Base-by-base conservation (phyloP, 2,113 vertebrate species). In the Uria lomvia region DNA sequence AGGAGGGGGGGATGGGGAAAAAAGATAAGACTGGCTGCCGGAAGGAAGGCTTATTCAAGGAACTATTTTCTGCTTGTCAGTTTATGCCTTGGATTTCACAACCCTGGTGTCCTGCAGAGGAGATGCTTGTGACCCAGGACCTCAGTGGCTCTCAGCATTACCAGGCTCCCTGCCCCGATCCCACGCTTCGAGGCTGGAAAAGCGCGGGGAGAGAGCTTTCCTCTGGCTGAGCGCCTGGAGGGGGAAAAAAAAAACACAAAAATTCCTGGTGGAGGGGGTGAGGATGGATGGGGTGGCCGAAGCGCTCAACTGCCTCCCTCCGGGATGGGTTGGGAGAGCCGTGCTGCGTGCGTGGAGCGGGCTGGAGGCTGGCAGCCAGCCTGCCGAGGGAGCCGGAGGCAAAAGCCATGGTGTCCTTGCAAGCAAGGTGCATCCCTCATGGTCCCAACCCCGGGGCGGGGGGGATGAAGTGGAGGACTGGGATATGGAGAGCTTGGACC, bases 21-120 rank as follows among this genome's bases (percentile, higher is more conserved):
- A 0, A 4, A 73, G 29, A 70, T 45, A 74, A 67, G 32, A 34
- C 94, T 93, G 97, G 96, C 97, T 97, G 98, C 98, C 98, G 98
- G 99, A 99, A 99, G 99, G 99, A 99, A 99, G 98, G 96, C 66
- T 96, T 94, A 91, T 95, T 97, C 97, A 98, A 98, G 98, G 97
- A 98, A 98, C 97, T 98, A 97, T 98, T 98, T 98, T 99, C 98
- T 98, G 98, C 98, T 96, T 93, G 97, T 96, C 94, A 91, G 97
- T 98, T 98, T 98, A 96, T 98, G 97, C 97, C 97, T 96, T 71
- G 80, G 92, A 94, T 99, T 99, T 99, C 99, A 98, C 99, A 99
- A 99, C 97, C 97, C 56, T 63, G 89, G 38, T 96, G 71, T 92
- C 85, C 52, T 55, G 63, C 43, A 58, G 75, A 38, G 70, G 49